Evolutionary conservation across 2,797 vertebrate species (phyloP).

Genomic region (Sarcophilus harrisii): DNA sequence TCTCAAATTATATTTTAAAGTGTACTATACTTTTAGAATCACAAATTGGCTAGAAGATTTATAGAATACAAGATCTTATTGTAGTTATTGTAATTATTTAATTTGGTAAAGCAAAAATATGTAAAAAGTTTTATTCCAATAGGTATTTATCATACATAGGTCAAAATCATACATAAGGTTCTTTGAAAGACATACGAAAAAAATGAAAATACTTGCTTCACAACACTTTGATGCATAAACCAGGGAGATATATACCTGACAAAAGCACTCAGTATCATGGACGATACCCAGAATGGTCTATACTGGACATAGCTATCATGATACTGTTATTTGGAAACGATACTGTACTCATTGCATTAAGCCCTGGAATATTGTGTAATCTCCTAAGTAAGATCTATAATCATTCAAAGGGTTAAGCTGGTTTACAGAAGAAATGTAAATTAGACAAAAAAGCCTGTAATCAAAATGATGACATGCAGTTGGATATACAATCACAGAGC

Average conservation of each 20-base stretch:
- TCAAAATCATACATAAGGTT: not conserved
- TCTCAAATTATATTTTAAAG: not conserved
- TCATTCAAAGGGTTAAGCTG: not conserved
- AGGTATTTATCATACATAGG: not conserved
- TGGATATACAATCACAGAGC: not conserved
- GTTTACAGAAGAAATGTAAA: not conserved
- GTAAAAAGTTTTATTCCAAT: not conserved
- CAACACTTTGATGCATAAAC: not conserved
- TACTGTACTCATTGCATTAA: not conserved
- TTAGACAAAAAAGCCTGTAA: not conserved
- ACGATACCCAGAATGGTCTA: not conserved
- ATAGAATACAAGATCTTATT: not conserved
- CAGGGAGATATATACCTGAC: not conserved
- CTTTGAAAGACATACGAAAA: not conserved
- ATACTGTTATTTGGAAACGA: not conserved
- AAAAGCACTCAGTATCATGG: not conserved
- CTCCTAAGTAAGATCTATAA: not conserved
- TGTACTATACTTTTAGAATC: not conserved
- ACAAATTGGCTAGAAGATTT: not conserved
- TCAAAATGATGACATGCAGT: not conserved
- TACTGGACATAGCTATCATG: not conserved
- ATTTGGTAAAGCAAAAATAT: not conserved
- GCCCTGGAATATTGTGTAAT: not conserved
- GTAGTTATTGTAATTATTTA: not conserved
- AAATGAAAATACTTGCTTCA: not conserved